A percentile compares a stretch with the other conserved stretches of the same genome.
These are phyloP conservation scores for Drosophila bifasciata DNA, from an alignment of 1,140 invertebrate species.

Conservation along the genomic window DNA sequence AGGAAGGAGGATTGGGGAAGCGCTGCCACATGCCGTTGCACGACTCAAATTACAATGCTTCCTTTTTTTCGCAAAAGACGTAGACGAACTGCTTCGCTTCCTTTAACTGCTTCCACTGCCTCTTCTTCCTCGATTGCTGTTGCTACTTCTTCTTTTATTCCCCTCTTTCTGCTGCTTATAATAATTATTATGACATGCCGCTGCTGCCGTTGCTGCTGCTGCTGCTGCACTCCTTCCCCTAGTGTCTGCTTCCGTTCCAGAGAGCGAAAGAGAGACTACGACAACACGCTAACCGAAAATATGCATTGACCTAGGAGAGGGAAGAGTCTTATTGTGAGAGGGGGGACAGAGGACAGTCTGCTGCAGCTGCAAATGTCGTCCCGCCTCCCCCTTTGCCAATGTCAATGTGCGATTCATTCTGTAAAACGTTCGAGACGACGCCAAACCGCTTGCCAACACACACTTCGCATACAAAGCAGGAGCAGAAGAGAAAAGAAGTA, in stretches of 20 bases:
- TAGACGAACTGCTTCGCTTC: neutral
- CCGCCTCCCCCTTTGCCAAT: slow-evolving; percentile 19
- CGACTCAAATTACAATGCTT: slow-evolving; percentile 67
- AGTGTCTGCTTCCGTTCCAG: slow-evolving; percentile 52
- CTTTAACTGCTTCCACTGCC: slow-evolving; percentile 15
- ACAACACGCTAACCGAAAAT: slow-evolving; percentile 15
- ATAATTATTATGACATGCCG: slow-evolving; percentile 66
- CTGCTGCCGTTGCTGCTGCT: slow-evolving; percentile 5
- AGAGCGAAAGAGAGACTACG: slow-evolving; percentile 1
- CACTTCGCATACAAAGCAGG: slow-evolving; percentile 60
- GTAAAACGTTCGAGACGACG: slow-evolving; percentile 9
- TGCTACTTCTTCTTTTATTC: slow-evolving; percentile 12
- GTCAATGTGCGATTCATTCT: slow-evolving; percentile 59
- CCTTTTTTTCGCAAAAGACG: slow-evolving; percentile 19
- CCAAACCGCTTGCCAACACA: neutral
- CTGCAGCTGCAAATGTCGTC: slow-evolving; percentile 50
- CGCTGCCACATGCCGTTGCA: slow-evolving; percentile 66
- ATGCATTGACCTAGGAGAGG: neutral
- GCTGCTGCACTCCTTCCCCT: too few species aligned
- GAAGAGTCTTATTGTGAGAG: too few species aligned
- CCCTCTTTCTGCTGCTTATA: slow-evolving; percentile 29
- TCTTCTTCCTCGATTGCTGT: neutral
- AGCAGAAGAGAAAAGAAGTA: neutral
- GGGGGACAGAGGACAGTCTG: neutral
- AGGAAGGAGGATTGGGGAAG: neutral